Evolutionary conservation across 1,140 invertebrate species (phyloP).

Genomic region (Nymphalis io): DNA sequence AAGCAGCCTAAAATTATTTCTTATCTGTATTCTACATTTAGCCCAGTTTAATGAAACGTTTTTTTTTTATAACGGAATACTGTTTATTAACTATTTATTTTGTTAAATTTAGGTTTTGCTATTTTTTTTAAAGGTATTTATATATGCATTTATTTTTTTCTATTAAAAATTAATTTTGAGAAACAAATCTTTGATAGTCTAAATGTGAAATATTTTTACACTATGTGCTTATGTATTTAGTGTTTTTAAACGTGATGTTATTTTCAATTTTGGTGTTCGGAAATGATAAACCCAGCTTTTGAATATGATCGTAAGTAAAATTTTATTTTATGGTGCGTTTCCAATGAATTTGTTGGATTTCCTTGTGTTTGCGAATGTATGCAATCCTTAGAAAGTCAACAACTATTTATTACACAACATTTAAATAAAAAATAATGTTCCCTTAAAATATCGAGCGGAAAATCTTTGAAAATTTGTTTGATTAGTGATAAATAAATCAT

Average conservation of each 20-base stretch:
- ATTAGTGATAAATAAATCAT: no score
- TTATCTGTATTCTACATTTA: neutral
- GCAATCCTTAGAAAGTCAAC: no score
- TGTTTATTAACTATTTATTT: neutral
- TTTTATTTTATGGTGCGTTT: neutral
- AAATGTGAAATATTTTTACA: neutral
- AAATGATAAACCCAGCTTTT: conserved; percentile 61
- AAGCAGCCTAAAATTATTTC: conserved; percentile 1
- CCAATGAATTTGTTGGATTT: no score
- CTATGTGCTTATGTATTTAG: neutral
- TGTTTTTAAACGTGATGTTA: neutral
- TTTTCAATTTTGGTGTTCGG: neutral
- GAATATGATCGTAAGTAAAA: conserved; percentile 59
- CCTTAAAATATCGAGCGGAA: no score
- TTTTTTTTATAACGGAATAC: neutral
- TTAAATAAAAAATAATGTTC: no score
- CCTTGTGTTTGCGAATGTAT: no score
- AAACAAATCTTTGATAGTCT: neutral
- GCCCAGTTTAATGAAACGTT: neutral
- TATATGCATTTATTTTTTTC: neutral
- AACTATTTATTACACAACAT: no score
- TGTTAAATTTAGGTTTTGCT: neutral
- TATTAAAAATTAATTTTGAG: no score
- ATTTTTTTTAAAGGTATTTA: neutral
- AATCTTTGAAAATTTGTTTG: no score